Evolutionary conservation across 2,113 vertebrate species (phyloP).

Genomic region (Anhinga rufa): DNA sequence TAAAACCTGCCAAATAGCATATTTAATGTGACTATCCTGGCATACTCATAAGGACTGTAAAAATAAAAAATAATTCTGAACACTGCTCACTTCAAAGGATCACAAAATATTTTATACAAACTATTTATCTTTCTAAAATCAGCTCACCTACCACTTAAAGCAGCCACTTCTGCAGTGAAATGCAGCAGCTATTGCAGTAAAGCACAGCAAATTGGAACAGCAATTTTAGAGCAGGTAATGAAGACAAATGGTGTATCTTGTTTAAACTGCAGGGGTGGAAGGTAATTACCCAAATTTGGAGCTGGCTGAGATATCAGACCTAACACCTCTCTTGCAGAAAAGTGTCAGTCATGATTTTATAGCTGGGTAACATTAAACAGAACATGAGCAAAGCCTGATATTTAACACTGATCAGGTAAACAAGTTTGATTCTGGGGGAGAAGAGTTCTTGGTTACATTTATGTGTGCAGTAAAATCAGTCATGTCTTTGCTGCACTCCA

Average conservation of each 20-base stretch:
- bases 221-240: conserved; percentile 48
- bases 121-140: conserved; percentile 42
- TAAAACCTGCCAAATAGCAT: conserved; percentile 37
- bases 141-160: conserved; percentile 25
- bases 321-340: conserved; percentile 5
- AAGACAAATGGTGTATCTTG: conserved; percentile 49
- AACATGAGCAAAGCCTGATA: background rate
- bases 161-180: conserved; percentile 22
- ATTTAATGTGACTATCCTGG: conserved; percentile 30
- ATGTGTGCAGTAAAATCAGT: background rate
- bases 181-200: conserved; percentile 33
- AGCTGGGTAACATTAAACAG: background rate
- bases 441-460: background rate
- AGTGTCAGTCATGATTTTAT: conserved; percentile 28
- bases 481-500: background rate
- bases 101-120: conserved; percentile 54
- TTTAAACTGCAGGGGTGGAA: conserved; percentile 53
- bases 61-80: conserved; percentile 48
- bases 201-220: conserved; percentile 39
- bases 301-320: background rate
- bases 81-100: conserved; percentile 51
- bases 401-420: background rate
- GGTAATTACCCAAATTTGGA: conserved; percentile 50
- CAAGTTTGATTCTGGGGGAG: background rate
- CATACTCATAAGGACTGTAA: conserved; percentile 17